phyloP scores from a whole-genome alignment of 2,113 vertebrate species.

The Suncus etruscus region DNA sequence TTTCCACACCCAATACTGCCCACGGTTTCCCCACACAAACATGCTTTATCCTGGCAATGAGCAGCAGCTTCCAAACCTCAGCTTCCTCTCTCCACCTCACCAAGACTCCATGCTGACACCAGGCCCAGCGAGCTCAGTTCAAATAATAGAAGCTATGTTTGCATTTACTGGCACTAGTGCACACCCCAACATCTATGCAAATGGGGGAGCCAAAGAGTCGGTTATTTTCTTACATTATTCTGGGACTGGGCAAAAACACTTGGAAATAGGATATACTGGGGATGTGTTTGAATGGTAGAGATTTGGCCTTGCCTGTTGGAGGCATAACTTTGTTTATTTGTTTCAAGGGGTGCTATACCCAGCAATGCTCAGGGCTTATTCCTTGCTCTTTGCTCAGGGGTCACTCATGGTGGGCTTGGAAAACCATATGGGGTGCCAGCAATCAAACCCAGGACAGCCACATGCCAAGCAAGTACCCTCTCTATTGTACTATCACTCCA shows the following conservation, averaged over 20 bases:
- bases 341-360: too few relatives aligned
- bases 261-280: not conserved
- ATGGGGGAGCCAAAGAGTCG: not conserved
- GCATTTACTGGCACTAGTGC: constrained; percentile 32
- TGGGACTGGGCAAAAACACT: constrained; percentile 41
- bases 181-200: not conserved
- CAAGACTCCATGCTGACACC: constrained; percentile 38
- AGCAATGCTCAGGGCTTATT: too few relatives aligned
- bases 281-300: too few relatives aligned
- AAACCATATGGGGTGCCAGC: too few relatives aligned
- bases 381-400: too few relatives aligned
- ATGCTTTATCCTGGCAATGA: constrained; percentile 66
- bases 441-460: too few relatives aligned
- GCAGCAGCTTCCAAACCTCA: constrained; percentile 69
- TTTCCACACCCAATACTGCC: constrained; percentile 83
- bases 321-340: too few relatives aligned
- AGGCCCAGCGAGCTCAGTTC: constrained; percentile 56
- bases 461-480: too few relatives aligned
- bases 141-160: constrained; percentile 8
- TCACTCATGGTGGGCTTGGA: too few relatives aligned
- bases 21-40: constrained; percentile 68
- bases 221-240: constrained; percentile 20
- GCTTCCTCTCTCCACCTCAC: constrained; percentile 65
- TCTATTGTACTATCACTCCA: too few relatives aligned
- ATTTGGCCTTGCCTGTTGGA: too few relatives aligned